phyloP scores from a whole-genome alignment of 1,140 invertebrate species.

The Lutraria rhynchaena region DNA sequence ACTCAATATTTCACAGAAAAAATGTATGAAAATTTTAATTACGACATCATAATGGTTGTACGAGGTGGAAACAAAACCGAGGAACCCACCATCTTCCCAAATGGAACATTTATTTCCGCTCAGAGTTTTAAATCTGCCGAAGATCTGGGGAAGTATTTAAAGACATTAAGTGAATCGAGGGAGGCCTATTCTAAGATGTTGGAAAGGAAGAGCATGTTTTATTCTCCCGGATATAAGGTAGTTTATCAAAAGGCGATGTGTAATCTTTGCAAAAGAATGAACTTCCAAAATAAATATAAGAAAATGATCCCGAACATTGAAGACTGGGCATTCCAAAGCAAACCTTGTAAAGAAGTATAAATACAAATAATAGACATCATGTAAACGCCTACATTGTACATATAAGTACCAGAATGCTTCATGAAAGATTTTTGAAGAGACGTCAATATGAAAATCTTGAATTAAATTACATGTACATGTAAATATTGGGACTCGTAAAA shows the following conservation, averaged over 20 bases:
- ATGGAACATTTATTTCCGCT: not conserved
- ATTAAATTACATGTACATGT: too few relatives aligned
- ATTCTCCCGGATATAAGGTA: not conserved
- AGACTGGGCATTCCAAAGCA: too few relatives aligned
- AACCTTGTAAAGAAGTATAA: too few relatives aligned
- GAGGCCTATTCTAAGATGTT: not conserved
- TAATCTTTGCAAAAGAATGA: not conserved
- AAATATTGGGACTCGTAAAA: too few relatives aligned
- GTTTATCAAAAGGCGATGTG: conserved; percentile 2
- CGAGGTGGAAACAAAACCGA: not conserved
- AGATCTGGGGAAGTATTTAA: not conserved
- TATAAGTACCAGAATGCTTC: too few relatives aligned
- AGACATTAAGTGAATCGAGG: not conserved
- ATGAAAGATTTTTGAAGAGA: too few relatives aligned
- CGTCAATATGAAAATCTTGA: too few relatives aligned
- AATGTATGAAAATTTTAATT: conserved; percentile 31
- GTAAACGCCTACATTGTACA: too few relatives aligned
- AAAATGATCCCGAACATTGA: not conserved
- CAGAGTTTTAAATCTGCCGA: not conserved
- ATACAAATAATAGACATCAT: too few relatives aligned
- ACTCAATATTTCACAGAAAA: conserved; percentile 10
- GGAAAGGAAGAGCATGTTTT: not conserved
- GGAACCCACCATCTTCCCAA: not conserved
- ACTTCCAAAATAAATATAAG: not conserved
- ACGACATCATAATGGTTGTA: not conserved